Evolutionary conservation across 2,797 vertebrate species (phyloP).

Genomic region (Microctenopoma lineatum): DNA sequence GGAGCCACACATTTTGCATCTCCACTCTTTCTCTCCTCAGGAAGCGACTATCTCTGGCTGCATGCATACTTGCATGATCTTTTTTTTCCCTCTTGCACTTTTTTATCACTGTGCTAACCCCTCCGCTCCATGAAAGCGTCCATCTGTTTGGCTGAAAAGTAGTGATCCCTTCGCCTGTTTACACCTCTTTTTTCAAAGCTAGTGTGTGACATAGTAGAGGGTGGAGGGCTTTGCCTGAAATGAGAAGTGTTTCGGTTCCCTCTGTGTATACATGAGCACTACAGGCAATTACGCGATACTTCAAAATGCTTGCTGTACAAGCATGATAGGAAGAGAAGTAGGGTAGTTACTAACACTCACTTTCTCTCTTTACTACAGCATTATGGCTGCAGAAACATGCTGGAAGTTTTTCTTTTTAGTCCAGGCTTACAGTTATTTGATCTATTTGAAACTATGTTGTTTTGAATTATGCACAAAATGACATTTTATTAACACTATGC

Average conservation of each 20-base stretch:
- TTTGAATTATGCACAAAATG: neutral
- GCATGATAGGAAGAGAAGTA: neutral
- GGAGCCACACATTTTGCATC: slow-evolving; percentile 42
- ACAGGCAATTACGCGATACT: neutral
- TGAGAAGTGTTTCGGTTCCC: slow-evolving; percentile 20
- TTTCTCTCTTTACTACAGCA: neutral
- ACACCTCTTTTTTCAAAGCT: slow-evolving; percentile 37
- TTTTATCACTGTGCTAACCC: slow-evolving; percentile 49
- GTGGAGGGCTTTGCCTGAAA: slow-evolving; percentile 22
- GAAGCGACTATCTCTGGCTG: slow-evolving; percentile 78
- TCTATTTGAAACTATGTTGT: neutral
- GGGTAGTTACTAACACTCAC: neutral
- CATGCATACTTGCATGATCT: slow-evolving; percentile 60
- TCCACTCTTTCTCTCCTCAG: slow-evolving; percentile 56
- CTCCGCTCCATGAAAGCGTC: slow-evolving; percentile 35
- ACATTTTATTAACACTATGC: neutral
- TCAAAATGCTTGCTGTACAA: neutral
- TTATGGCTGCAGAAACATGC: neutral
- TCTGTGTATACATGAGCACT: neutral
- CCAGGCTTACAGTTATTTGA: neutral
- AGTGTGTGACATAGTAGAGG: slow-evolving; percentile 21
- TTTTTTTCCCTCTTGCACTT: slow-evolving; percentile 68
- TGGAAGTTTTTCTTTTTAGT: neutral
- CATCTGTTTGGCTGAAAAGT: slow-evolving; percentile 38
- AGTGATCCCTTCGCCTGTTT: slow-evolving; percentile 36